Evolutionary conservation across 2,888 invertebrate species (phyloP).

Genomic region (Tridacna crocea): DNA sequence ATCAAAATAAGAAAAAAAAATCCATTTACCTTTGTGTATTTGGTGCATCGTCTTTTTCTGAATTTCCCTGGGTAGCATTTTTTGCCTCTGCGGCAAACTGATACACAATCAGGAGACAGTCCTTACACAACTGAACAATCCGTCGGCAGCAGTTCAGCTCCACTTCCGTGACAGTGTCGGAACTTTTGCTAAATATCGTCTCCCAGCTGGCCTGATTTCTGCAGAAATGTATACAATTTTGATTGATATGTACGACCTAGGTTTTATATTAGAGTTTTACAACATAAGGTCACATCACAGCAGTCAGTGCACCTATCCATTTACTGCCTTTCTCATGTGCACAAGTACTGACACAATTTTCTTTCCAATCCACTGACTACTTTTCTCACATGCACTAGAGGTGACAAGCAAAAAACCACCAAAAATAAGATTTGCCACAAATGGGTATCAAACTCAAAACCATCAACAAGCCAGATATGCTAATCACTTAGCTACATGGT

Average conservation of each 20-base stretch:
- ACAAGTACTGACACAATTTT: too few species aligned
- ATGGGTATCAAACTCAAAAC: too few species aligned
- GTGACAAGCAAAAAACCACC: too few species aligned
- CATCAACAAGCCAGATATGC: too few species aligned
- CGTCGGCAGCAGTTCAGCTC: slow-evolving; percentile 83
- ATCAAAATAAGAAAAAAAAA: background rate
- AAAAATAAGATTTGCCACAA: too few species aligned
- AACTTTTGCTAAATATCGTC: slow-evolving; percentile 82
- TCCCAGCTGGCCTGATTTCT: slow-evolving; percentile 82
- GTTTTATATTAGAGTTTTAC: background rate
- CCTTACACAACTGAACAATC: slow-evolving; percentile 83
- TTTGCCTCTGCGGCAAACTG: slow-evolving; percentile 83
- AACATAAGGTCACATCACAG: background rate
- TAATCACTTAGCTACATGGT: too few species aligned
- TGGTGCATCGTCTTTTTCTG: slow-evolving; percentile 52
- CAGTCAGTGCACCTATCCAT: too few species aligned
- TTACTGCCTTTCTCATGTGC: too few species aligned
- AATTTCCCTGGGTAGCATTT: slow-evolving; percentile 39
- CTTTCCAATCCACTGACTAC: too few species aligned
- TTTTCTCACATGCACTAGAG: too few species aligned
- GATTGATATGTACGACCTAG: too few species aligned
- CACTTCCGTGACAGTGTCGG: slow-evolving; percentile 76
- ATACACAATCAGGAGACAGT: slow-evolving; percentile 84
- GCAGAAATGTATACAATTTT: background rate
- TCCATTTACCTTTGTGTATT: slow-evolving; percentile 65